Evolutionary conservation across 1,140 invertebrate species (phyloP), one percentile per base, ranked within the genome.

Genomic region (Babylonia areolata): DNA sequence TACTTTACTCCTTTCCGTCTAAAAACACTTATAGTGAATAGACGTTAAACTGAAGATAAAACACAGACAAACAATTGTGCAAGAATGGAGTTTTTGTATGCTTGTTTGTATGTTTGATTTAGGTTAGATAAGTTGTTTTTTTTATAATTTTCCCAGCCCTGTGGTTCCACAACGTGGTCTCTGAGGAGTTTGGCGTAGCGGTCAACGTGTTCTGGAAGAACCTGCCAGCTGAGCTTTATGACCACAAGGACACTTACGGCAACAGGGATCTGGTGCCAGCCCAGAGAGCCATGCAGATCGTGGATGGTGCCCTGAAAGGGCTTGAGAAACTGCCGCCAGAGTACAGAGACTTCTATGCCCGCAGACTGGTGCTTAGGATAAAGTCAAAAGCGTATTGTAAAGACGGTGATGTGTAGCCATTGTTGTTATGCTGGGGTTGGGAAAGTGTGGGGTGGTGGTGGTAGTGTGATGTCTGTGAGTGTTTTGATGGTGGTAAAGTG

Each of bases 141-240:
- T n/a, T n/a, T n/a, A n/a, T n/a, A n/a, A n/a, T n/a, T 87, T 51
- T 92, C 91, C 40, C 88, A 95, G 95, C 95, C 33, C 91, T 96
- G n/a, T 96, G 96, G 96, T 96, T 96, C 88, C 96, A 96, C 88
- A 96, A 96, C 90, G 95, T 95, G 35, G 94, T 93, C 35, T 94
- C 95, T 28, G 51, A 95, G 31, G 94, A 95, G 20, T 95, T 95
- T 91, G 94, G 95, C 69, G 92, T 96, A 71, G 95, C 95, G 20
- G 95, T 96, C 0, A 96, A 96, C 92, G 94, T 96, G 2, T 96
- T 96, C 92, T 96, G 96, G 96, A 95, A 94, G 88, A 94, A 96
- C 89, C 90, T 96, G 79, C 71, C 69, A 1, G 90, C 93, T 15
- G 83, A 88, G 31, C 86, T 95, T 6, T 96, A 96, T 90, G 95